Evolutionary conservation across 2,113 vertebrate genomes (phyloP), one percentile per base, ranked within the genome.

Genomic region (Notarius lentiginosus): DNA sequence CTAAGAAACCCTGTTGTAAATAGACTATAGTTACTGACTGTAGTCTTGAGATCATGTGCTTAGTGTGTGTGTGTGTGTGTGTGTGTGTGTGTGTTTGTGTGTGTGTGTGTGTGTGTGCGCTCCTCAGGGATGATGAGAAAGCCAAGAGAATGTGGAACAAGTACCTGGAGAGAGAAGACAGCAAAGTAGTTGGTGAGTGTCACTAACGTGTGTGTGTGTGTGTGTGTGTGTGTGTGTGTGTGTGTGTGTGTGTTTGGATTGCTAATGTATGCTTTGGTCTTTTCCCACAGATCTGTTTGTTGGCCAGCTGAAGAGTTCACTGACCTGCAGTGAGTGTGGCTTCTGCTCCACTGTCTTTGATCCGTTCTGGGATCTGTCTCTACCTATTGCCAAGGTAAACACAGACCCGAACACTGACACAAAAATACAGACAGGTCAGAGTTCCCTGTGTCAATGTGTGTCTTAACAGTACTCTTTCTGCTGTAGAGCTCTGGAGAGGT

Each of bases 291-390:
- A 99, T 90, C 95, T 99, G 86, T 99, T 99, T 0, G 98, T 98
- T 0, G 98, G 98, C n/a, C 98, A 99, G 93, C 93, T 99, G 86
- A 99, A 97, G 93, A 99, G 98, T 88, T 97, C 97, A 0, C 93
- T 99, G 93, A 99, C 97, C 0, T 99, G 98, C 91, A 96, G 94
- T 0, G 96, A 96, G 73, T 99, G 98, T 0, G 96, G 97, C 72
- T 97, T 97, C 93, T 96, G 97, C 84, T 99, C 98, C 41, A 99
- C 97, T 0, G 96, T 97, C 90, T 99, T 98, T 0, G 97, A 99
- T 72, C 98, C 98, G 2, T 99, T 99, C 93, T 99, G 98, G 98
- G 98, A 99, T 91, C 93, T 99, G 41, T 99, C 98, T 0, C 90
- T 99, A 87, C 98, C 98, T 41, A 97, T 99, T 30, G 94, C 96